These are phyloP conservation scores for Rhinella marina DNA, from an alignment of 2,797 vertebrate genomes.

Conservation along the genomic window DNA sequence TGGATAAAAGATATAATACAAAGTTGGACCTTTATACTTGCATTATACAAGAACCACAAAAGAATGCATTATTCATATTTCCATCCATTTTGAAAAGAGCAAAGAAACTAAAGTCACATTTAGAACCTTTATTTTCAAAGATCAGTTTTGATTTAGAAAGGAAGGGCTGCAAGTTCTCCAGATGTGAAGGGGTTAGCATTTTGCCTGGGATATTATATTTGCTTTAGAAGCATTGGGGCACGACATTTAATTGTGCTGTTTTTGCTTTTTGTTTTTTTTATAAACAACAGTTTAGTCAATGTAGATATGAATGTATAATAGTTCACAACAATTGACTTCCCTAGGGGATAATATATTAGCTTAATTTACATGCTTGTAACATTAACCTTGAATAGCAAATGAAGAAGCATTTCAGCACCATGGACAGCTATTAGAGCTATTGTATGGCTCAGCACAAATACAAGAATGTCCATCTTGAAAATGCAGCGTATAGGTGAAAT, in stretches of 20 bases:
- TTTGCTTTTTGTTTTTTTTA: background rate
- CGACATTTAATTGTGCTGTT: background rate
- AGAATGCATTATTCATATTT: background rate
- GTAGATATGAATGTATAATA: background rate
- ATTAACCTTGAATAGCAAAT: slow-evolving; percentile 31
- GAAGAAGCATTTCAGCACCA: slow-evolving; percentile 21
- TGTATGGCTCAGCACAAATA: background rate
- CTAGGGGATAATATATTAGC: background rate
- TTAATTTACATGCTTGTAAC: slow-evolving; percentile 6
- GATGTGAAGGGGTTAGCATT: background rate
- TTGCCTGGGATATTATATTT: background rate
- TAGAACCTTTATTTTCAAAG: background rate
- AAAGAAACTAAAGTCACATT: background rate
- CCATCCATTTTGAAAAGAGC: background rate
- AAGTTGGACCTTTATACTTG: too few species aligned
- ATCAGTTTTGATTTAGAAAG: background rate
- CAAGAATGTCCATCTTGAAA: background rate
- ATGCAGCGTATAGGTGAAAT: too few species aligned
- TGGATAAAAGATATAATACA: too few species aligned
- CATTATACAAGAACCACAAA: too few species aligned
- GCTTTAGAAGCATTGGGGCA: background rate
- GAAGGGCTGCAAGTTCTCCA: background rate
- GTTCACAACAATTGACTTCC: slow-evolving; percentile 7
- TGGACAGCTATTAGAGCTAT: background rate
- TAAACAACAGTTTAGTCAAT: background rate